These are phyloP conservation scores for Macroramphosus scolopax DNA, from an alignment of 2,797 vertebrate genomes.

Conservation along the genomic window DNA sequence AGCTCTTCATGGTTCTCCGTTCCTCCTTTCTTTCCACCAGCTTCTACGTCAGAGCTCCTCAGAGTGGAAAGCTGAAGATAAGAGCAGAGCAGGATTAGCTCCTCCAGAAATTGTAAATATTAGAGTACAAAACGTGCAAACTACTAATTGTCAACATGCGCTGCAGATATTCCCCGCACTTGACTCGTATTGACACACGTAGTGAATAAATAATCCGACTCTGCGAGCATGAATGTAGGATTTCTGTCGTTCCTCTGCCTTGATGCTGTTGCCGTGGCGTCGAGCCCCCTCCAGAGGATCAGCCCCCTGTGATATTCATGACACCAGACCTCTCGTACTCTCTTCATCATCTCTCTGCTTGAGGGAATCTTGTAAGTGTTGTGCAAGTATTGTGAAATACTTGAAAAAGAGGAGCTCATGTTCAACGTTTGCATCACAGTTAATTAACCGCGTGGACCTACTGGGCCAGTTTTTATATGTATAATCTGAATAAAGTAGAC, in stretches of 20 bases:
- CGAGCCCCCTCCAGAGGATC: too few relatives aligned
- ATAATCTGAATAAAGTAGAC: constrained; percentile 29
- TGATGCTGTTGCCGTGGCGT: too few relatives aligned
- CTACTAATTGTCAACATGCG: not conserved
- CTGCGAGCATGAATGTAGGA: too few relatives aligned
- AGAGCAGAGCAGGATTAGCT: too few relatives aligned
- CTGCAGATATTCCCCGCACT: not conserved
- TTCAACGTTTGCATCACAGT: constrained; percentile 22
- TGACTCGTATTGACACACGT: too few relatives aligned
- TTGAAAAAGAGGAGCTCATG: constrained; percentile 4
- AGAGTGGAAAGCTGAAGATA: constrained; percentile 62
- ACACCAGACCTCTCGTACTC: not conserved
- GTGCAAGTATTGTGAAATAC: constrained; percentile 2
- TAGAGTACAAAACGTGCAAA: too few relatives aligned
- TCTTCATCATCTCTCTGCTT: constrained; percentile 5
- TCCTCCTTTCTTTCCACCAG: not conserved
- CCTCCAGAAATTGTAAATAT: too few relatives aligned
- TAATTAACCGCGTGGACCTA: constrained; percentile 21
- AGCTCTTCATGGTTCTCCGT: not conserved
- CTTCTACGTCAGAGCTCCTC: constrained; percentile 61
- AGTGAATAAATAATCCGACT: too few relatives aligned
- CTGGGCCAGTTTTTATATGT: constrained; percentile 19
- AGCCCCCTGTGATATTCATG: not conserved
- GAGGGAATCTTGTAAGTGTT: constrained; percentile 5
- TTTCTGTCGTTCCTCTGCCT: too few relatives aligned